These are phyloP conservation scores for Esox masquinongy DNA, from an alignment of 2,797 vertebrate species.

Conservation along the genomic window DNA sequence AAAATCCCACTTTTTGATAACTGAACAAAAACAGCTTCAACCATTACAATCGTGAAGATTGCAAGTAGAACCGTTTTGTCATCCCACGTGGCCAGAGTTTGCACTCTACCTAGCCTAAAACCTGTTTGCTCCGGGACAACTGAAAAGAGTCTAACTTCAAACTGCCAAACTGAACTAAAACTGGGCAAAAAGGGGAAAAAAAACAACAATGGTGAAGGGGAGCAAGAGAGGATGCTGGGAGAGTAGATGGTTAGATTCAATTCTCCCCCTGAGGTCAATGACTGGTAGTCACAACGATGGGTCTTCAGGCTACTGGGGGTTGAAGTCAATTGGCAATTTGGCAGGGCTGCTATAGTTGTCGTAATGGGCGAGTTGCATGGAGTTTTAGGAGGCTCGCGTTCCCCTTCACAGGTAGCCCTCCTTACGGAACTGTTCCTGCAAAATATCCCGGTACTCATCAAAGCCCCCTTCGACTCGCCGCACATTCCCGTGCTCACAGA, in stretches of 20 bases:
- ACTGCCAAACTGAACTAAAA: neutral
- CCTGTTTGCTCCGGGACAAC: neutral
- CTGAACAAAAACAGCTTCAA: neutral
- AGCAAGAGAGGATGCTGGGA: neutral
- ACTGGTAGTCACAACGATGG: constrained; percentile 33
- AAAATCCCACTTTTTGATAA: neutral
- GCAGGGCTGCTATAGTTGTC: neutral
- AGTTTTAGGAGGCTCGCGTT: neutral
- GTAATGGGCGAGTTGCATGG: neutral
- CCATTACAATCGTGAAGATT: neutral
- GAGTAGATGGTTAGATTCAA: neutral
- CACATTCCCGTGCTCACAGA: constrained; percentile 83
- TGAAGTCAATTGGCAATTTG: constrained; percentile 13
- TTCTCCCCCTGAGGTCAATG: neutral
- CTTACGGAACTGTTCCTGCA: constrained; percentile 94
- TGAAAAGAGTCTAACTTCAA: neutral
- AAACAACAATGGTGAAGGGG: constrained; percentile 7
- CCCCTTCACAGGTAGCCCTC: constrained; percentile 94
- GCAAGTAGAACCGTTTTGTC: neutral
- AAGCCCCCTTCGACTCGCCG: constrained; percentile 91
- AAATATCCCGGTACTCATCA: constrained; percentile 91
- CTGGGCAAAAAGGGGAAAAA: neutral
- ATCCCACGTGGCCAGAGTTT: neutral
- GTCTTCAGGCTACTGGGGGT: constrained; percentile 13
- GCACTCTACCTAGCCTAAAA: neutral